phyloP scores from a whole-genome alignment of 2,797 vertebrate genomes.

The Acipenser oxyrinchus region DNA sequence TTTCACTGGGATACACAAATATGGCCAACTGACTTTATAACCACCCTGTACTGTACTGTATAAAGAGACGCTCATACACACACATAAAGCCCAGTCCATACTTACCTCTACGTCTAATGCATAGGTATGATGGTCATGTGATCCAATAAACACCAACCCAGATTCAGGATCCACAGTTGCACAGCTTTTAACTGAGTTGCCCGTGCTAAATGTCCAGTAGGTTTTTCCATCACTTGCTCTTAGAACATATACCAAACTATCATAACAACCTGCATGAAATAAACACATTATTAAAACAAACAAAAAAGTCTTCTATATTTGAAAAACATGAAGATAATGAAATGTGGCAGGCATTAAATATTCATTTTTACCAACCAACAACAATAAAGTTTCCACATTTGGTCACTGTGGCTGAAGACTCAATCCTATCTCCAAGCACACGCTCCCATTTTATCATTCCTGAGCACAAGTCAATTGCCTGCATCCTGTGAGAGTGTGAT shows the following conservation, averaged over 20 bases:
- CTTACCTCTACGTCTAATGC: conserved; percentile 80
- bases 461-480: conserved; percentile 67
- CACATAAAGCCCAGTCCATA: conserved; percentile 3
- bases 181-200: conserved; percentile 79
- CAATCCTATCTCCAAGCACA: conserved; percentile 76
- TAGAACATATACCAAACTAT: conserved; percentile 77
- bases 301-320: neutral
- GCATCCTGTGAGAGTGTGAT: conserved; percentile 83
- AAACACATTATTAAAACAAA: conserved; percentile 10
- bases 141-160: conserved; percentile 76
- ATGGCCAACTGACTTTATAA: too few relatives aligned
- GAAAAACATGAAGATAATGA: neutral
- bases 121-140: conserved; percentile 82
- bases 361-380: conserved; percentile 60
- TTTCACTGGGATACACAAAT: too few relatives aligned
- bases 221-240: conserved; percentile 59
- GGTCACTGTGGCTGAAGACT: conserved; percentile 80
- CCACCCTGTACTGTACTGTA: neutral
- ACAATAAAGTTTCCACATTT: conserved; percentile 72
- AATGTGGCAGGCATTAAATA: neutral
- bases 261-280: conserved; percentile 72
- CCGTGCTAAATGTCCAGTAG: conserved; percentile 73
- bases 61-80: neutral
- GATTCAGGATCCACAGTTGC: conserved; percentile 66
- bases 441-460: conserved; percentile 80